Conservation (phyloP, 1,140 invertebrate species). For the Hypsibius dujardini region DNA sequence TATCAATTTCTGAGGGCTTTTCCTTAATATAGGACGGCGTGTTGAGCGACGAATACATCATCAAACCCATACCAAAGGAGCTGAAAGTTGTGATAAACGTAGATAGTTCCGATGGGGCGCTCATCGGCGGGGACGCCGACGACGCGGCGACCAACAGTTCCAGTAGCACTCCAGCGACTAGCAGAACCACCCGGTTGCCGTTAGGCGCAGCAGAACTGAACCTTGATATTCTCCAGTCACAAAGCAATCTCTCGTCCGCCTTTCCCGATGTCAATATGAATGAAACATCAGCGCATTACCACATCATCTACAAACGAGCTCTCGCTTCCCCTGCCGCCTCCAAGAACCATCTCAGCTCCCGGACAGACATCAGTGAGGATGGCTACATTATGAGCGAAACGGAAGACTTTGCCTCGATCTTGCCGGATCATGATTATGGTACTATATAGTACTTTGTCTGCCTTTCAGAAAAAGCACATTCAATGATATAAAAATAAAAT, state of each 20-base stretch:
- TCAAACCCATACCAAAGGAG: conserved; percentile 54
- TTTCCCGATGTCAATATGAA: too few relatives aligned
- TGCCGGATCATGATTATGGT: too few relatives aligned
- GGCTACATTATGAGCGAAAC: conserved; percentile 1
- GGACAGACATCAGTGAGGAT: conserved; percentile 4
- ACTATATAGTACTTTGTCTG: too few relatives aligned
- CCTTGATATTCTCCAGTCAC: too few relatives aligned
- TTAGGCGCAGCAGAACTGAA: too few relatives aligned
- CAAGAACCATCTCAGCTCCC: too few relatives aligned
- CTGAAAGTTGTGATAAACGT: neutral
- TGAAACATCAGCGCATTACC: neutral
- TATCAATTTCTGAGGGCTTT: too few relatives aligned
- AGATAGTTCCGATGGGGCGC: neutral
- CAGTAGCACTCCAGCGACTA: too few relatives aligned
- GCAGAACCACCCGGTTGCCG: neutral
- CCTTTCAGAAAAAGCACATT: neutral
- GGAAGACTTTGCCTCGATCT: too few relatives aligned
- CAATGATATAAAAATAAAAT: neutral
- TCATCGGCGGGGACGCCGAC: neutral
- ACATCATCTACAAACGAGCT: neutral
- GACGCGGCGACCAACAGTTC: neutral
- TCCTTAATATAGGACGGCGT: conserved; percentile 88
- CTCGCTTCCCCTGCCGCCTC: neutral
- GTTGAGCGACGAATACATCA: conserved; percentile 66
- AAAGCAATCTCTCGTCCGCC: too few relatives aligned